phyloP scores from a whole-genome alignment of 2,888 invertebrate genomes.

The Yponomeuta cagnagella region DNA sequence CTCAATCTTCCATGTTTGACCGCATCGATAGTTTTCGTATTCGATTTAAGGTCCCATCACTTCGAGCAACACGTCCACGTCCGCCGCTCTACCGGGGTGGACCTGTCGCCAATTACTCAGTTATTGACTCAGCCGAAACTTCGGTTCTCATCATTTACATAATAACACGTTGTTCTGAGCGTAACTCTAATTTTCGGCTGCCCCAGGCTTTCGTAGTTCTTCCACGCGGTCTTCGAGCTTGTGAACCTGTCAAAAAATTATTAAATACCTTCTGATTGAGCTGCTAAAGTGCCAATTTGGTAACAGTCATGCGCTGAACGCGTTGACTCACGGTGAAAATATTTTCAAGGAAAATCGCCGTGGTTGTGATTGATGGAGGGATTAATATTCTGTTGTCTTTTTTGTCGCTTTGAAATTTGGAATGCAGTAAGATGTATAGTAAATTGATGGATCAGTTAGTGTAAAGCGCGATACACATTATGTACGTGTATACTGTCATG shows the following conservation, averaged over 20 bases:
- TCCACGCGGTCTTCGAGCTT: not conserved
- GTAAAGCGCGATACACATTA: too few relatives aligned
- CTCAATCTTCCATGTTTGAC: not conserved
- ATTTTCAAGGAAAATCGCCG: not conserved
- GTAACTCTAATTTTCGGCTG: slow-evolving; percentile 50
- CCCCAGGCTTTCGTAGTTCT: slow-evolving; percentile 14
- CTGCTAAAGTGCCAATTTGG: not conserved
- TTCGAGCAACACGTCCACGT: not conserved
- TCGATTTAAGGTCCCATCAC: not conserved
- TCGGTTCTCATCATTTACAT: slow-evolving; percentile 72
- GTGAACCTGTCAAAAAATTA: not conserved
- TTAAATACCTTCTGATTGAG: not conserved
- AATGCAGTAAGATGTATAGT: too few relatives aligned
- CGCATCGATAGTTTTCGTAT: not conserved
- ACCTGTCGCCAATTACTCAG: slow-evolving; percentile 66
- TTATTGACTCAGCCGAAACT: slow-evolving; percentile 72
- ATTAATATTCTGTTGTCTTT: not conserved
- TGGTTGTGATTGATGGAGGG: not conserved
- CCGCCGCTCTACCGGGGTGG: slow-evolving; percentile 36
- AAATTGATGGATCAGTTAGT: too few relatives aligned
- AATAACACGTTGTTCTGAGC: slow-evolving; percentile 65
- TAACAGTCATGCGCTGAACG: not conserved
- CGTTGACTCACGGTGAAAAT: not conserved
- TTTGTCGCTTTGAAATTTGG: not conserved
- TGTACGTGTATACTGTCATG: too few relatives aligned